Percentiles rank a stretch among this genome's conserved stretches.
phyloP scores from a whole-genome alignment of 2,888 invertebrate genomes.

The Zygaena filipendulae region DNA sequence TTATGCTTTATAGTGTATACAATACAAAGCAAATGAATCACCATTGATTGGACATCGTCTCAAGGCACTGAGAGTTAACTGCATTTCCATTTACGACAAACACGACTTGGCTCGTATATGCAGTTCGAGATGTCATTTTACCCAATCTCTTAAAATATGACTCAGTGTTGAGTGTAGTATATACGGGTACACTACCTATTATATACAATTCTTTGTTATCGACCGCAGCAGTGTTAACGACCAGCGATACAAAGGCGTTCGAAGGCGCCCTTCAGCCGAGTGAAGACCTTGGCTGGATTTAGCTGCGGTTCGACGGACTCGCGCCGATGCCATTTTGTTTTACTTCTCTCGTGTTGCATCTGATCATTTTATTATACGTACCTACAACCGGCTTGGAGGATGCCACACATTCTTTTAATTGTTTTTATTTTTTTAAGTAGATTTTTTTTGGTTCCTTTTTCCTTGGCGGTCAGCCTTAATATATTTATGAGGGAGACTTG shows the following conservation, averaged over 20 bases:
- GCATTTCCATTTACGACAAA: too few species aligned
- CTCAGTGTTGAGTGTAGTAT: slow-evolving; percentile 42
- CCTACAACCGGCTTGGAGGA: slow-evolving; percentile 18
- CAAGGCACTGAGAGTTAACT: too few species aligned
- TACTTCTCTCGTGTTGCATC: slow-evolving; percentile 47
- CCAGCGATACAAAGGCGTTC: slow-evolving; percentile 45
- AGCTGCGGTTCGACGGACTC: slow-evolving; percentile 61
- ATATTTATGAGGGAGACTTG: too few species aligned
- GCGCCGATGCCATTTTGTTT: slow-evolving; percentile 45
- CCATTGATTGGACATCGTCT: too few species aligned
- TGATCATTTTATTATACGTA: too few species aligned
- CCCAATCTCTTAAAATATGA: slow-evolving; percentile 28
- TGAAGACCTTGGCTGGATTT: slow-evolving; percentile 64
- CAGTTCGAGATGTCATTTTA: slow-evolving; percentile 13
- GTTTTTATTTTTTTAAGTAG: too few species aligned
- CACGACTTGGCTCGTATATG: too few species aligned
- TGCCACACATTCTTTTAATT: background rate
- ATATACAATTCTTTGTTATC: slow-evolving; percentile 61
- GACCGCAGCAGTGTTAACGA: slow-evolving; percentile 50
- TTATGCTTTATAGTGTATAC: too few species aligned
- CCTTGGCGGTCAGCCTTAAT: too few species aligned
- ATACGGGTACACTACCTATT: too few species aligned
- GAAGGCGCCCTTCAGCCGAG: slow-evolving; percentile 60
- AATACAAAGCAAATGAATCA: too few species aligned
- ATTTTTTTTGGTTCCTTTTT: too few species aligned